Evolutionary conservation across 2,888 invertebrate species (phyloP).

Genomic region (Hyposoter didymator): DNA sequence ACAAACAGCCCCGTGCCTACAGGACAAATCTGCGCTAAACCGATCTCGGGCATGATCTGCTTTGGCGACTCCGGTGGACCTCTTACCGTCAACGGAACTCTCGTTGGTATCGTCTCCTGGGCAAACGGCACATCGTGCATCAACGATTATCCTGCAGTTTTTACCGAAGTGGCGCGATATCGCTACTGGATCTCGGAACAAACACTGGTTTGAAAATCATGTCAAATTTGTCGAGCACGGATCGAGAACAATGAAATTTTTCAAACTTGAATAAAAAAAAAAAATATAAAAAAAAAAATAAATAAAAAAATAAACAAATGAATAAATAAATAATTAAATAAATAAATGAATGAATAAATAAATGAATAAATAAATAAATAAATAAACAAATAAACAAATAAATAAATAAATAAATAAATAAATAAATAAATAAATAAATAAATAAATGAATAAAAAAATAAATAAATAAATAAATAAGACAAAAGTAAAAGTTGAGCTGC

Average conservation of each 20-base stretch:
- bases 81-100: constrained; percentile 73
- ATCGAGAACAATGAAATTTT: no score
- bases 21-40: not conserved
- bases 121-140: constrained; percentile 73
- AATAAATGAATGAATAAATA: no score
- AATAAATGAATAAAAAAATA: not conserved
- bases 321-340: no score
- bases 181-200: constrained; percentile 7
- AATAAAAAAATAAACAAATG: no score
- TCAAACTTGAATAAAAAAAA: not conserved
- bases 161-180: constrained; percentile 61
- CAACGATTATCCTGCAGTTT: constrained; percentile 74
- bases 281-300: not conserved
- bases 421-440: no score
- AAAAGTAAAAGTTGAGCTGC: no score
- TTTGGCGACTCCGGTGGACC: constrained; percentile 78
- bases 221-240: not conserved
- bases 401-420: no score
- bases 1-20: not conserved
- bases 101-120: constrained; percentile 77
- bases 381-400: no score
- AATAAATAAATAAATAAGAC: no score
- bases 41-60: not conserved
- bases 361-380: no score
- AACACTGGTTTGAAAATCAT: not conserved